A percentile compares a stretch with the other conserved stretches of the same genome.
Evolutionary conservation across 2,113 vertebrate genomes (phyloP).

Genomic region (Strigops habroptila): DNA sequence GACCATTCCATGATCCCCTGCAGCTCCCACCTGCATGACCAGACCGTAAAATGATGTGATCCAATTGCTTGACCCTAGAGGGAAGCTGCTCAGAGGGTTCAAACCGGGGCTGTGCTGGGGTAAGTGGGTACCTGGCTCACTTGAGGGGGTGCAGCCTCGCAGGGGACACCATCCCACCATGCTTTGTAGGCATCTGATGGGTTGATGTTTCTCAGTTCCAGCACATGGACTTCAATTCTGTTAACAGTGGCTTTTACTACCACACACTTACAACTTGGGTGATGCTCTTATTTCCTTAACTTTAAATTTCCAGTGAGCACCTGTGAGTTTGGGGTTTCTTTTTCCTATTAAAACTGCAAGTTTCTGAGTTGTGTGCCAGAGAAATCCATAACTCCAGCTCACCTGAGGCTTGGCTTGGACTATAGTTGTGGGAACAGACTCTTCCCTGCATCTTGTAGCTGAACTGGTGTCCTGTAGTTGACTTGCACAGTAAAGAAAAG

Average conservation of each 20-base stretch:
- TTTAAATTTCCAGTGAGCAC: background rate
- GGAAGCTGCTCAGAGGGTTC: background rate
- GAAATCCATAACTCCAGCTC: background rate
- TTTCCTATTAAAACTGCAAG: background rate
- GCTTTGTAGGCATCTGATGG: background rate
- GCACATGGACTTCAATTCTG: background rate
- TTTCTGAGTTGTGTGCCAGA: background rate
- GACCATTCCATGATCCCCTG: background rate
- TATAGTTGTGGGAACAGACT: background rate
- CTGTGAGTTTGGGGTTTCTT: background rate
- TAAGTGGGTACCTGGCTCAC: background rate
- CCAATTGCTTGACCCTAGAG: background rate
- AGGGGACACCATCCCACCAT: rapidly evolving
- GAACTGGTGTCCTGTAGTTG: background rate
- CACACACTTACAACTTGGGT: background rate
- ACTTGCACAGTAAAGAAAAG: background rate
- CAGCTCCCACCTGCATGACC: background rate
- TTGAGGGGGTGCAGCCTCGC: background rate
- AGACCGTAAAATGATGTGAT: rapidly evolving
- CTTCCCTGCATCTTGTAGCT: background rate
- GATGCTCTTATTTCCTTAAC: background rate
- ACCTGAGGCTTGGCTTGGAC: background rate
- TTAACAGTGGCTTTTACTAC: background rate
- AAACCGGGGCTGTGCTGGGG: background rate
- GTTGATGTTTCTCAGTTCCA: background rate